phyloP scores from a whole-genome alignment of 2,888 invertebrate genomes.

The Nomada flava region DNA sequence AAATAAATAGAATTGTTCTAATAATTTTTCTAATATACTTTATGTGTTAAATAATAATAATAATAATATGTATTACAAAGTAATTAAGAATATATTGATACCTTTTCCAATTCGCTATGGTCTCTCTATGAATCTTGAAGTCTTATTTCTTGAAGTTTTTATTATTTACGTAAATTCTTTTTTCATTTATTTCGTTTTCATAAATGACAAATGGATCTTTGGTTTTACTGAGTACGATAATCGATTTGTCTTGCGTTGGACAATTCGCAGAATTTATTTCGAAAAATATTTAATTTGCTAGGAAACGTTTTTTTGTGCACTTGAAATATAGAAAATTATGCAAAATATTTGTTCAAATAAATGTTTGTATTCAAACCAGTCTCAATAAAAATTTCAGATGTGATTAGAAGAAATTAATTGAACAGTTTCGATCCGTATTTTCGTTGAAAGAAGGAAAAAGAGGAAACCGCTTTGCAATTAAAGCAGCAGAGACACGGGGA shows the following conservation, averaged over 20 bases:
- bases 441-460: background rate
- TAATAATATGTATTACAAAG: background rate
- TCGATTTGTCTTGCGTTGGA: background rate
- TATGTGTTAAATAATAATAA: background rate
- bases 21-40: background rate
- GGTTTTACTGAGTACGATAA: background rate
- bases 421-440: background rate
- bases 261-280: background rate
- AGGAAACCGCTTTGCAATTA: constrained; percentile 22
- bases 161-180: background rate
- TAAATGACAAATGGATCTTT: background rate
- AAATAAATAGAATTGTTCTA: no score
- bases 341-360: background rate
- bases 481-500: constrained; percentile 24
- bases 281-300: no score
- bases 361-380: background rate
- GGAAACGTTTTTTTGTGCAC: background rate
- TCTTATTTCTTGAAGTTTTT: background rate
- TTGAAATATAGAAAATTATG: background rate
- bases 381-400: background rate
- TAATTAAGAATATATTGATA: background rate
- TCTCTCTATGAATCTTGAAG: no score
- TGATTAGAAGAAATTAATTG: background rate
- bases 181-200: background rate
- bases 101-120: background rate